Base-by-base conservation (phyloP, 2,888 invertebrate genomes). In the Unio pictorum region DNA sequence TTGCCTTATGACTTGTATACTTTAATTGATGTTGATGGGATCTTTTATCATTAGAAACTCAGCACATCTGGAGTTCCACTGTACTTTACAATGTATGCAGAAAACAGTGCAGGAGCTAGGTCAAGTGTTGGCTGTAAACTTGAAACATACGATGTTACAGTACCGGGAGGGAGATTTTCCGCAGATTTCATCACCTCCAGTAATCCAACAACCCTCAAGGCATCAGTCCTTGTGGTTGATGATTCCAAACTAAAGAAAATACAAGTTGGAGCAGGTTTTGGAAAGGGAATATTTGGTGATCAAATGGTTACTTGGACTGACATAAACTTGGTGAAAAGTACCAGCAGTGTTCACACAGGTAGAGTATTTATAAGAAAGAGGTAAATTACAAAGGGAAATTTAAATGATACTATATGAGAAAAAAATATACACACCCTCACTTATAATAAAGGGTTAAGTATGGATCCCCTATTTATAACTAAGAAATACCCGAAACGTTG, bases 61-160 rank as follows among this genome's bases (percentile, higher is more conserved):
- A 17, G 56, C 18, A 69, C 69, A 7, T 57, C 77, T 34, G 83
- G 82, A n/a, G 72, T 75, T 15, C 81, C 82, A 1, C 64, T 85
- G n/a, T 81, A 72, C 69, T 81, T 82, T 71, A 82, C 80, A 0
- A 72, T 85, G 4, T 67, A 60, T 56, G 85, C 78, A 15, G 74
- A 76, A 55, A 85, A 85, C 68, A 81, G 79, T 68, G 82, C 74
- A 0, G 81, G 82, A 11, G 76, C 64, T 17, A 65, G 72, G n/a
- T 62, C 76, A 4, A 70, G 66, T 11, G 84, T 80, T 11, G 71
- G 75, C 4, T 85, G 85, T 68, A 45, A 63, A 26, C 72, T 85
- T 11, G 71, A 75, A 1, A 83, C 81, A 0, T 85, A 80, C 63
- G 85, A 85, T 64, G 72, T 75, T 30, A 83, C 83, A 11, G 61